Evolutionary conservation across 1,140 invertebrate genomes (phyloP).

Genomic region (Lordiphosa stackelbergi): DNA sequence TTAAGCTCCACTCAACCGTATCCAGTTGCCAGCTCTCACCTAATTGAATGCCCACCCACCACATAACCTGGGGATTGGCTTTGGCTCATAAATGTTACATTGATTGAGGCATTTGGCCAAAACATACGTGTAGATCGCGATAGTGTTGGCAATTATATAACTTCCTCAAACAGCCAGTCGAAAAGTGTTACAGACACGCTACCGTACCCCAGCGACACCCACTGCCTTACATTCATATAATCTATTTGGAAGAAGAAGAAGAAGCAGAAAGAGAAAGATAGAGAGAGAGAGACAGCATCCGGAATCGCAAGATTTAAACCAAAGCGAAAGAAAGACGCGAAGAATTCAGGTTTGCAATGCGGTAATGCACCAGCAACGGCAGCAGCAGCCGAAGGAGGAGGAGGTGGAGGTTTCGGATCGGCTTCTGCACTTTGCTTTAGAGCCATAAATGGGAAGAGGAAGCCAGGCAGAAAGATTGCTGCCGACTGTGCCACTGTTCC

Average conservation of each 20-base stretch:
- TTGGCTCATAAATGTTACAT: slow-evolving; percentile 67
- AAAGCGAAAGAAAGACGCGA: slow-evolving; percentile 42
- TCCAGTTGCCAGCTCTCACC: neutral
- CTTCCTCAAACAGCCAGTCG: slow-evolving; percentile 49
- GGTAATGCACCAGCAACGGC: slow-evolving; percentile 56
- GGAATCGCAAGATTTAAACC: slow-evolving; percentile 63
- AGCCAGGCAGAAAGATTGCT: slow-evolving; percentile 10
- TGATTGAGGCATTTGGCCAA: slow-evolving; percentile 58
- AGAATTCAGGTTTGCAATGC: slow-evolving; percentile 74
- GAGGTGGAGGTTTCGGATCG: slow-evolving; percentile 20
- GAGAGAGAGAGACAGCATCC: slow-evolving; percentile 53
- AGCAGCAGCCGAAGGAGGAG: neutral
- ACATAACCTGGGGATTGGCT: slow-evolving; percentile 19
- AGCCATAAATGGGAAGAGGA: slow-evolving; percentile 38
- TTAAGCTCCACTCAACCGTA: too few relatives aligned
- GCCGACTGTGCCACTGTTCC: slow-evolving; percentile 62
- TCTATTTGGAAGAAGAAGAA: slow-evolving; percentile 41
- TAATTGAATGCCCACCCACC: slow-evolving; percentile 3
- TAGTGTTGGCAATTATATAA: slow-evolving; percentile 65
- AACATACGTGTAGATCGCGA: slow-evolving; percentile 44
- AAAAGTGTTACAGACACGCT: slow-evolving; percentile 69
- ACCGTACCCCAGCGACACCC: slow-evolving; percentile 56
- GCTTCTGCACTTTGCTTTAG: slow-evolving; percentile 41
- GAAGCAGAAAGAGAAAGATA: slow-evolving; percentile 8
- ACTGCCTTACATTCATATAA: slow-evolving; percentile 71